These are phyloP conservation scores for Ophraella communa DNA, from an alignment of 2,888 invertebrate genomes.

Conservation along the genomic window DNA sequence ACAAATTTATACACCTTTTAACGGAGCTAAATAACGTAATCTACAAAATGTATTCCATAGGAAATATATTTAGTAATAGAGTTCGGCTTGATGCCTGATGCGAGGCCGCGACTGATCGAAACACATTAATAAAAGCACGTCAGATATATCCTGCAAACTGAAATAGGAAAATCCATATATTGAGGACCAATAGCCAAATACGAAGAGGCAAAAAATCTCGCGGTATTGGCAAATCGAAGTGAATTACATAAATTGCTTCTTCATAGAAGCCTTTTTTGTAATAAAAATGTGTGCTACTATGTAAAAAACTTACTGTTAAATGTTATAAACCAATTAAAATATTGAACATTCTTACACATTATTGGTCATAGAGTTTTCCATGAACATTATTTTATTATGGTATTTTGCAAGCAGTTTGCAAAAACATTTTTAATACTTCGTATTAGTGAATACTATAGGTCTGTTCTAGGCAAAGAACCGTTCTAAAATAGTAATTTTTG, in stretches of 20 bases:
- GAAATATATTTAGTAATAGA: constrained; percentile 36
- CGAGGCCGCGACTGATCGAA: constrained; percentile 33
- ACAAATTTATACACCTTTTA: neutral
- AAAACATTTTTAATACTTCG: too few relatives aligned
- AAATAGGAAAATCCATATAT: constrained; percentile 33
- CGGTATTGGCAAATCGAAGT: neutral
- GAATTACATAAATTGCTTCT: neutral
- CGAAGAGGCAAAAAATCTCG: neutral
- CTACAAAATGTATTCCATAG: constrained; percentile 36
- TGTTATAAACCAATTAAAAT: too few relatives aligned
- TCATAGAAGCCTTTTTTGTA: too few relatives aligned
- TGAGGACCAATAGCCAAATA: neutral
- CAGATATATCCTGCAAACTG: constrained; percentile 51
- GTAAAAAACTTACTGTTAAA: too few relatives aligned
- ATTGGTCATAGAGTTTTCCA: too few relatives aligned
- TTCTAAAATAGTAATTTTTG: too few relatives aligned
- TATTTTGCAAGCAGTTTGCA: too few relatives aligned
- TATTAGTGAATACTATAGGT: too few relatives aligned
- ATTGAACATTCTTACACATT: too few relatives aligned
- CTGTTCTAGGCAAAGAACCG: too few relatives aligned
- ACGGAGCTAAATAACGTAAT: constrained; percentile 15
- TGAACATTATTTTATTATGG: too few relatives aligned
- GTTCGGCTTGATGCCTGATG: constrained; percentile 30
- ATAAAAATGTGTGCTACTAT: too few relatives aligned
- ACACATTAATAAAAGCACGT: constrained; percentile 49